Base-by-base conservation (phyloP, 2,888 invertebrate genomes). In the Ceraclea dissimilis region DNA sequence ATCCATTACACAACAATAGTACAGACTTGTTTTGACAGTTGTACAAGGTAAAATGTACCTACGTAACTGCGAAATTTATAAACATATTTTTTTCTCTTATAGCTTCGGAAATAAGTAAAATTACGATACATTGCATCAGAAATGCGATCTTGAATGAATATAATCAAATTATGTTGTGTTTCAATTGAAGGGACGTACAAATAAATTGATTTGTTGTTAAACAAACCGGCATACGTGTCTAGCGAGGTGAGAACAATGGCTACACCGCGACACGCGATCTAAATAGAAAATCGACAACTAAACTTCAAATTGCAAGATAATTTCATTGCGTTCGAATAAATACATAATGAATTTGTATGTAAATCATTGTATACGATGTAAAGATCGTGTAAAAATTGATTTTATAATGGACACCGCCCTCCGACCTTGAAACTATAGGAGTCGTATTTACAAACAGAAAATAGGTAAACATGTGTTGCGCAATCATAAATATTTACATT, bases 381-480 rank as follows among this genome's bases (percentile, higher is more conserved):
- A 26, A 4, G 10, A 26, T 26, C 26, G 39, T 13, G 16, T 13
- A 39, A 16, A 8, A 39, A n/a, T 39, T 39, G 4, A 16, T 39
- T 39, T 4, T 46, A 43, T 17, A 19, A 43, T 39, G 51, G 51
- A 11, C 43, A 33, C 43, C 43, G 51, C 51, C 43, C 39, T 43
- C 21, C n/a, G 39, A 43, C 43, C 39, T 51, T 51, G 51, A 33
- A 20, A 2, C 4, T 20, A 18, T 17, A 10, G 4, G 26, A 10
- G 26, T 17, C 5, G 16, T 46, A 46, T 46, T 46, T 46, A 46
- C 19, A 46, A 46, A 46, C 51, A 51, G 17, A n/a, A 39, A 5
- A 20, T 31, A 51, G 50, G 39, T 18, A 51, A 51, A 51, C 51
- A 51, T 43, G 19, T 51, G 51, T 51, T 51, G 52, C 39, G 49